Base-by-base conservation (phyloP, 2,888 invertebrate species). In the Pocota personata region DNA sequence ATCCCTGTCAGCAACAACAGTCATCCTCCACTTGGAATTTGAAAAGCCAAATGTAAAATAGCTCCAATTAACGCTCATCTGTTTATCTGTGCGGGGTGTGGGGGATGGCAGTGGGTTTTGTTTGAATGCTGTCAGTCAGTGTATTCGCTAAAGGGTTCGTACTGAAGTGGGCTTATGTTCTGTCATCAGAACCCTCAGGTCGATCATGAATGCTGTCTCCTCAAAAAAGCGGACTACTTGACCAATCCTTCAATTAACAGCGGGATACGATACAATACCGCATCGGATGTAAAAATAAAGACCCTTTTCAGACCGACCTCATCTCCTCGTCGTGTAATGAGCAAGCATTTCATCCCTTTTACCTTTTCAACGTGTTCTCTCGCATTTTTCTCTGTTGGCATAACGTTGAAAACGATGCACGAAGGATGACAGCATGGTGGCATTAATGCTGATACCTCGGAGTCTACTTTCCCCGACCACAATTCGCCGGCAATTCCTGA, bases 21-120 rank as follows among this genome's bases (percentile, higher is more conserved):
- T 4, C 37, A 19, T 43, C 43, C n/a, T 35, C 40, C 37, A 64
- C 27, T 50, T 46, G 6, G 6, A 55, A 48, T 52, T 60, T 71
- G 16, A 35, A 40, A 64, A 40, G 62, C 37, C 8, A 16, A 35
- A 67, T 73, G 46, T 35, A 55, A 76, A 76, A 57, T 57, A 69
- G 75, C 75, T 55, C 55, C 69, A 82, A 76, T 76, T 71, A 71
- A 57, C 62, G 40, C 37, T 58, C 58, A 58, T 64, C 48, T 40
- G 43, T 27, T 35, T 19, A 12, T 12, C 10, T 16, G 21, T 27
- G 14, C n/a, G 2, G 27, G 21, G 19, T 30, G 16, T 37, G 7
- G 5, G 43, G 2, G 55, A 24, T 24, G 24, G 24, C 2, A 24
- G 4, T 6, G 19, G 24, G 21, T 19, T 30, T 30, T 43, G 30